Percentiles rank a stretch among this genome's conserved stretches.
Conservation (phyloP, 2,888 invertebrate genomes). For the Acanthoscelides obtectus region DNA sequence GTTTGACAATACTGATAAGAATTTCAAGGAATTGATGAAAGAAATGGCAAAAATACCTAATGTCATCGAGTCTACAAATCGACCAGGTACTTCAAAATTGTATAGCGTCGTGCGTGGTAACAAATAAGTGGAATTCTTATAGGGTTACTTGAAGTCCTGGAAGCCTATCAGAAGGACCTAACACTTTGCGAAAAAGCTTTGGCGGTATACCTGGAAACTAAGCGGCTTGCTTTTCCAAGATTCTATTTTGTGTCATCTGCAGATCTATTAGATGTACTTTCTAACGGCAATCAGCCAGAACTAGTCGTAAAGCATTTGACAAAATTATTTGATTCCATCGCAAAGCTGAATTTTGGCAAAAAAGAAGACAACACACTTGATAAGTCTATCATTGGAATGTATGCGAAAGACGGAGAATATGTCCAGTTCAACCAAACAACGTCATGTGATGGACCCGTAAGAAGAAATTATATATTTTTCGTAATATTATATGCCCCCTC, state of each 20-base stretch:
- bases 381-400: constrained; percentile 74
- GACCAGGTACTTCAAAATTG: constrained; percentile 4
- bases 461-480: constrained; percentile 3
- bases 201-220: constrained; percentile 95
- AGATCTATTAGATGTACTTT: constrained; percentile 88
- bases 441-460: constrained; percentile 81
- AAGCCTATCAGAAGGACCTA: constrained; percentile 77
- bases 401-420: constrained; percentile 91
- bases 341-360: constrained; percentile 73
- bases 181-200: constrained; percentile 93
- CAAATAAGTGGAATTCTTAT: not conserved
- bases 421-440: constrained; percentile 76
- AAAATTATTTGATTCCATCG: constrained; percentile 93
- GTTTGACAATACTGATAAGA: constrained; percentile 85
- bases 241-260: constrained; percentile 98
- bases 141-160: constrained; percentile 74
- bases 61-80: constrained; percentile 67
- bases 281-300: constrained; percentile 91
- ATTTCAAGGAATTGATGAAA: constrained; percentile 79
- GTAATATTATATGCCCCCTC: too few relatives aligned
- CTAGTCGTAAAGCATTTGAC: constrained; percentile 87
- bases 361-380: constrained; percentile 52
- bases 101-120: not conserved
- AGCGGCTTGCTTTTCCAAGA: constrained; percentile 89
- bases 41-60: constrained; percentile 80